A percentile compares a stretch with the other conserved stretches of the same genome.
Evolutionary conservation across 2,888 invertebrate genomes (phyloP).

Genomic region (Poecilus cupreus): DNA sequence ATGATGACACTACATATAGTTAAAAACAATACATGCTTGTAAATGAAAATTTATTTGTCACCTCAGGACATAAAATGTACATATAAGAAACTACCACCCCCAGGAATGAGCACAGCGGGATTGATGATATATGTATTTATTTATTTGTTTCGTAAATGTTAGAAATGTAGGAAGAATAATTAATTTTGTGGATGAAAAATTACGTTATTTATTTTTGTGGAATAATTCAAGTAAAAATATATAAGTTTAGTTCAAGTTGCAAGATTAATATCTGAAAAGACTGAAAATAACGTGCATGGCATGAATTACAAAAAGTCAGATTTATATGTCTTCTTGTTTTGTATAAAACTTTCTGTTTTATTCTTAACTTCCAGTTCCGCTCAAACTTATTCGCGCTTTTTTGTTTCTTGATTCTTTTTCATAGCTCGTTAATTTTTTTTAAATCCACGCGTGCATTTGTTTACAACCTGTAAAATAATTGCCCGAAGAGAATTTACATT

Average conservation of each 20-base stretch:
- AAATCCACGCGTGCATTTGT: not conserved
- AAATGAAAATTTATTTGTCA: no score
- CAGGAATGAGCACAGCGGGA: no score
- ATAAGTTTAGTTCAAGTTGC: conserved; percentile 25
- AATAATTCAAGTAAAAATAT: conserved; percentile 26
- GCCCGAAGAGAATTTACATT: not conserved
- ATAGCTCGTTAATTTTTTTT: conserved; percentile 35
- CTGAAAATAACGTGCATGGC: conserved; percentile 35
- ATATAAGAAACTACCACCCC: no score
- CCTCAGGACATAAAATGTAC: no score
- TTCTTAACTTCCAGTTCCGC: conserved; percentile 27
- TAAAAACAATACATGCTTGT: no score
- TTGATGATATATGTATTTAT: no score
- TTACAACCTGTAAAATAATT: not conserved
- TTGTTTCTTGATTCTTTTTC: conserved; percentile 1
- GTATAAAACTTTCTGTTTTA: conserved; percentile 42
- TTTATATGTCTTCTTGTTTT: conserved; percentile 35
- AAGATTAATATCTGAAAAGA: conserved; percentile 31
- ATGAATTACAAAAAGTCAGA: conserved; percentile 39
- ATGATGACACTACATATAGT: no score
- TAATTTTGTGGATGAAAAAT: conserved; percentile 16
- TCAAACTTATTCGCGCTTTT: conserved; percentile 25
- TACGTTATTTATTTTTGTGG: conserved; percentile 7
- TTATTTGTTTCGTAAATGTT: not conserved
- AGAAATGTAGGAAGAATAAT: not conserved